These are phyloP conservation scores for Siniperca undulata DNA, from an alignment of 2,797 vertebrate species.

Conservation along the genomic window DNA sequence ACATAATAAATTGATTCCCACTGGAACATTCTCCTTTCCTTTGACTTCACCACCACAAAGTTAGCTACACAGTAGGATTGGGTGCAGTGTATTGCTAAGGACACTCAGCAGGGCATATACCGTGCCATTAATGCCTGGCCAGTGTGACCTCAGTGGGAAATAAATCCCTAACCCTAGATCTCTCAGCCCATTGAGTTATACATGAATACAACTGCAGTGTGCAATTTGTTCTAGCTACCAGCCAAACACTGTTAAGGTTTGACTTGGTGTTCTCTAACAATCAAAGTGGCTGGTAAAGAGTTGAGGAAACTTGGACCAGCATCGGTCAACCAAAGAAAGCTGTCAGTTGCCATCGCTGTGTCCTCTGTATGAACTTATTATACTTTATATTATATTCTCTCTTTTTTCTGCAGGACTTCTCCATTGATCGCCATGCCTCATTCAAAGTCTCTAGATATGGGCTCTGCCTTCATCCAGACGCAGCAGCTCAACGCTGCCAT, in stretches of 20 bases:
- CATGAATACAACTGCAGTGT: neutral
- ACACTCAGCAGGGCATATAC: neutral
- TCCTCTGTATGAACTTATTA: neutral
- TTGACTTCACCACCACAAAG: neutral
- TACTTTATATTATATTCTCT: neutral
- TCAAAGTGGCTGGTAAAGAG: neutral
- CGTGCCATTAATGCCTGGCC: neutral
- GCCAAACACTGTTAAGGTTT: neutral
- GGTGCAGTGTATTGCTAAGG: neutral
- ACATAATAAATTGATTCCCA: constrained; percentile 3
- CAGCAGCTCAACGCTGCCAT: constrained; percentile 97
- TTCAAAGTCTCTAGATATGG: constrained; percentile 87
- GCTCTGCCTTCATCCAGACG: constrained; percentile 95
- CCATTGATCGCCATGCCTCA: constrained; percentile 84
- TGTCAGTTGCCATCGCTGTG: neutral
- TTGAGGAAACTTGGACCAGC: neutral
- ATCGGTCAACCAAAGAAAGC: neutral
- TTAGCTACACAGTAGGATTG: neutral
- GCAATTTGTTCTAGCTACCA: neutral
- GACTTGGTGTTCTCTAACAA: too few relatives aligned
- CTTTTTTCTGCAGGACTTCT: constrained; percentile 66
- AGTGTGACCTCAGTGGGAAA: too few relatives aligned
- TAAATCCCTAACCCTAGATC: neutral
- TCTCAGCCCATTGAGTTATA: too few relatives aligned
- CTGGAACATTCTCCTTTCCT: neutral